phyloP scores from a whole-genome alignment of 2,113 vertebrate species.

The Embiotoca jacksoni region DNA sequence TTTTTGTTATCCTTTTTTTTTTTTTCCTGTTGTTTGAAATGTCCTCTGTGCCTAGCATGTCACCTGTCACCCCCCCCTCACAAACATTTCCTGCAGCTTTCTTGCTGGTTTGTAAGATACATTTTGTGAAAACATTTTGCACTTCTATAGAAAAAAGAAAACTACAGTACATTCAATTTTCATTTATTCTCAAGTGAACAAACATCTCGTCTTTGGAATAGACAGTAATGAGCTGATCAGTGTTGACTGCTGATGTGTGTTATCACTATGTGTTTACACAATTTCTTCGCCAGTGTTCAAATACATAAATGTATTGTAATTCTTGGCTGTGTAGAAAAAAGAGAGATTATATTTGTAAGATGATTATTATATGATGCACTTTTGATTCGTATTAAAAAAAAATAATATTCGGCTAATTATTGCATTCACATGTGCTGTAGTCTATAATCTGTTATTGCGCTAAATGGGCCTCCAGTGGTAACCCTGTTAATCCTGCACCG shows the following conservation, averaged over 20 bases:
- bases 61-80: not conserved
- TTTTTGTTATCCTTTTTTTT: constrained; percentile 20
- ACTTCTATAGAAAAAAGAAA: constrained; percentile 66
- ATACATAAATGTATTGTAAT: constrained; percentile 54
- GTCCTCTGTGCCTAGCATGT: constrained; percentile 25
- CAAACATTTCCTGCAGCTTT: constrained; percentile 37
- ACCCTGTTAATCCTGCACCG: constrained; percentile 59
- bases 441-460: constrained; percentile 72
- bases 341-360: constrained; percentile 52
- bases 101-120: constrained; percentile 64
- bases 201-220: constrained; percentile 68
- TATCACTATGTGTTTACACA: constrained; percentile 42
- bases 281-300: constrained; percentile 18
- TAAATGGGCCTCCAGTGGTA: constrained; percentile 47
- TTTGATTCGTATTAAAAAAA: constrained; percentile 72
- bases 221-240: constrained; percentile 31
- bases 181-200: constrained; percentile 37
- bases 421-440: constrained; percentile 74
- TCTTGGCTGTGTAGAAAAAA: constrained; percentile 69
- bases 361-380: constrained; percentile 53
- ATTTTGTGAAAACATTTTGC: constrained; percentile 51
- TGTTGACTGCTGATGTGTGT: constrained; percentile 18
- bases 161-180: constrained; percentile 61
- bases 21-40: constrained; percentile 30
- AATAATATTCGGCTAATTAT: constrained; percentile 71